Base-by-base conservation (phyloP, 1,140 invertebrate species). In the Carcinoscorpius rotundicauda region DNA sequence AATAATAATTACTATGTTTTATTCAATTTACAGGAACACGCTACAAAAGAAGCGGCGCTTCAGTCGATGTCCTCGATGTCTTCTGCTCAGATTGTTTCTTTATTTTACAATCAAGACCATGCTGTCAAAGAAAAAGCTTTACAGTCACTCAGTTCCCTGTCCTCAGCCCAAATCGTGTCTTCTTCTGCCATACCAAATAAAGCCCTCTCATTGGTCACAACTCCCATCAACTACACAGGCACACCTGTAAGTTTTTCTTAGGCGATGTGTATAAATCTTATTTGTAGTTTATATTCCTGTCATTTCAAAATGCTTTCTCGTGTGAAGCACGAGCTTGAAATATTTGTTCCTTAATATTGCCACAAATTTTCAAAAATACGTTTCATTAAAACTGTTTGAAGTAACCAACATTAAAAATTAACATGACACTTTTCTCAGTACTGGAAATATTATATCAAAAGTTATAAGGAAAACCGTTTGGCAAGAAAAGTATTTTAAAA, bases 131-230 rank as follows among this genome's bases (percentile, higher is more conserved):
- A 96, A 81, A 96, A 96, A 82, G 87, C 92, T 70, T 85, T 96
- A 76, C 92, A 95, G 82, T 91, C 89, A 76, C 29, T 29, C 29
- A 29, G 29, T 29, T 29, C 29, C 29, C 93, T 97, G 89, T 91
- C 90, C 72, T 93, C 91, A 76, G 93, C 93, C 71, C 93, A 97
- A 83, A 96, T 97, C 77, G 91, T 96, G 66, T 93, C 92, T 69
- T 89, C 88, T 66, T 85, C 83, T 71, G 84, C 82, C 72, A 82
- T 82, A 73, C 82, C 82, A 75, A 82, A 80, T 76, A 81, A 83
- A 72, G 77, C 64, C n/a, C 63, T 66, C 10, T 62, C 53, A n/a
- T 29, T 67, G 55, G 63, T 59, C n/a, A 63, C 64, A 9, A 63
- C 50, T n/a, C 58, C 61, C 6, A 52, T 58, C 11, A n/a, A 62